These are phyloP conservation scores for Oplegnathus fasciatus DNA, from an alignment of 2,113 vertebrate species.

Conservation along the genomic window DNA sequence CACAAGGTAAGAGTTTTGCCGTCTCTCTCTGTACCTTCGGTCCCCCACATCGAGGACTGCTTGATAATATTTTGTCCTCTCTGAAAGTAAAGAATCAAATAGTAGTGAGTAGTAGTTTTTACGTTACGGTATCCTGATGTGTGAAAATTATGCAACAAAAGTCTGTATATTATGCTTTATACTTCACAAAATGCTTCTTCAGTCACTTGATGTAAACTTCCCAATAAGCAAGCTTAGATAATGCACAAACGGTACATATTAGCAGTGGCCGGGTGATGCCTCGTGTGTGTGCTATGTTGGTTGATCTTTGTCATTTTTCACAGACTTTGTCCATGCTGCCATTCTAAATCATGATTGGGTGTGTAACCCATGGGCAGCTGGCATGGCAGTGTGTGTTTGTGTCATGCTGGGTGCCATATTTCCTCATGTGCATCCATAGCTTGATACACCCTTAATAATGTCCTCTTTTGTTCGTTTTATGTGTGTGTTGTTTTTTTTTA, in stretches of 20 bases:
- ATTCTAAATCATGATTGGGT: constrained; percentile 14
- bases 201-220: background rate
- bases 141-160: background rate
- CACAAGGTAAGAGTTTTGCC: constrained; percentile 89
- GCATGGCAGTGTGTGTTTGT: constrained; percentile 68
- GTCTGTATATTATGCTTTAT: background rate
- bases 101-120: background rate
- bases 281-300: background rate
- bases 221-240: background rate
- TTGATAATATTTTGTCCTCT: background rate
- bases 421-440: constrained; percentile 48
- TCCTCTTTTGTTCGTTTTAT: constrained; percentile 8
- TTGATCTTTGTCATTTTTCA: background rate
- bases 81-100: background rate
- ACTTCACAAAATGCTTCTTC: background rate
- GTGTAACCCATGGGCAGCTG: constrained; percentile 62
- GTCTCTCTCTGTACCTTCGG: background rate
- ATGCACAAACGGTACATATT: background rate
- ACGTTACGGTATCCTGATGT: background rate
- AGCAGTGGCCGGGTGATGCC: background rate
- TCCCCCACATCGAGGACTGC: too few species aligned
- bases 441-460: constrained; percentile 1
- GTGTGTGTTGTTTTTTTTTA: background rate
- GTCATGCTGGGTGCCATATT: constrained; percentile 71
- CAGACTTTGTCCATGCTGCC: background rate